phyloP scores from a whole-genome alignment of 2,113 vertebrate species.

The Chauna torquata region DNA sequence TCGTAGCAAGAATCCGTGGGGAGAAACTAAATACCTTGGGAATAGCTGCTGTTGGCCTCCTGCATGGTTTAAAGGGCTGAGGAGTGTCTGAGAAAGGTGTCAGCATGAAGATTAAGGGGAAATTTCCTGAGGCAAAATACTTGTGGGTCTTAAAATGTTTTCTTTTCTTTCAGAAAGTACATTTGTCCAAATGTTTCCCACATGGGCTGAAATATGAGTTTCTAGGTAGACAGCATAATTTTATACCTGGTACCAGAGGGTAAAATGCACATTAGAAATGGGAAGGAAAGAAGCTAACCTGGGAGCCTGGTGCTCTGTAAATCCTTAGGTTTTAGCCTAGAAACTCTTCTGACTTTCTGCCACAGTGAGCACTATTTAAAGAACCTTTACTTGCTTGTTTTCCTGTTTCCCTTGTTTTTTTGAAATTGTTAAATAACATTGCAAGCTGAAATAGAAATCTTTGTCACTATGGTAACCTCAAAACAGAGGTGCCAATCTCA shows the following conservation, averaged over 20 bases:
- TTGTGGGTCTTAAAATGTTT: conserved; percentile 76
- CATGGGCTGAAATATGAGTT: not conserved
- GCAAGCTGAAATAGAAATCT: no score
- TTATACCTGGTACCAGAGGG: not conserved
- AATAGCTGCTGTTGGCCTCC: not conserved
- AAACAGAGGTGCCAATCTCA: not conserved
- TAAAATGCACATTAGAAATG: not conserved
- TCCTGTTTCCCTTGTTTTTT: not conserved
- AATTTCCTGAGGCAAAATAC: conserved; percentile 79
- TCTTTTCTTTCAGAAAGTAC: conserved; percentile 25
- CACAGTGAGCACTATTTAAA: not conserved
- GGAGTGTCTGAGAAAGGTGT: conserved; percentile 8
- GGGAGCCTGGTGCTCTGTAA: not conserved
- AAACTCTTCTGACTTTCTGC: not conserved
- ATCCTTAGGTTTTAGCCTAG: not conserved
- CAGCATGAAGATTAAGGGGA: conserved; percentile 33
- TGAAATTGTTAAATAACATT: no score
- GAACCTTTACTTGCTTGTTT: not conserved
- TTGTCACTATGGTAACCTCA: not conserved
- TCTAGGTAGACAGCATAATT: not conserved
- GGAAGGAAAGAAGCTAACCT: not conserved
- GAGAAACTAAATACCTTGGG: conserved; percentile 67
- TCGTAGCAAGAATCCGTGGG: not conserved
- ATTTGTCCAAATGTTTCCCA: not conserved
- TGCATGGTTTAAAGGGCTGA: not conserved